Base-by-base conservation (phyloP, 1,140 invertebrate species). In the Reticulitermes speratus region DNA sequence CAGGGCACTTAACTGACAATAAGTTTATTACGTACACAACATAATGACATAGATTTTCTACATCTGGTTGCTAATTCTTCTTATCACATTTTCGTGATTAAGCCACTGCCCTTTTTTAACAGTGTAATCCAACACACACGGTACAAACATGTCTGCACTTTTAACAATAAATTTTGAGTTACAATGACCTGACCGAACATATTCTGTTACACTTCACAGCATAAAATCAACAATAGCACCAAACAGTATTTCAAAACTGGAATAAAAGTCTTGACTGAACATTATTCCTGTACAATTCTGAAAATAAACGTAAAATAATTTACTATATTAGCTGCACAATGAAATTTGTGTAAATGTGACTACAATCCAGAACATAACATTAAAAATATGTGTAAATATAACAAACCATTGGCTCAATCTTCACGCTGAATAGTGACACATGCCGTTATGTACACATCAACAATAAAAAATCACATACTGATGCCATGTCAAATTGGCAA, bases 341-440 rank as follows among this genome's bases (percentile, higher is more conserved):
- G 6, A n/a, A n/a, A n/a, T n/a, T 25, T 11, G n/a, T 69, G n/a
- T 69, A 69, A 69, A 69, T n/a, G 65, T 9, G 65, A 9, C 8
- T 7, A 30, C n/a, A 69, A 30, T 12, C n/a, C 65, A 69, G 23
- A 69, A 69, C 65, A 69, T 30, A 69, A 14, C 7, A 69, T 7
- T n/a, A 69, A 69, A 69, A 69, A 69, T n/a, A 69, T 69, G 7
- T n/a, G 25, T 69, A 52, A 69, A 69, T 69, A 69, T 69, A 52
- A 52, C 16, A 69, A 25, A 69, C n/a, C 65, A 69, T 69, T 69
- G 65, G 65, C 65, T n/a, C n/a, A 3, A 69, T 69, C n/a, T n/a
- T 69, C 25, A 69, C n/a, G n/a, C 65, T 69, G 65, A 69, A 69
- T 69, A 69, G 65, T 69, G 65, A 69, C 25, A 69, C 65, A 69